Evolutionary conservation across 2,113 vertebrate genomes (phyloP).

Genomic region (Tringa solitaria): DNA sequence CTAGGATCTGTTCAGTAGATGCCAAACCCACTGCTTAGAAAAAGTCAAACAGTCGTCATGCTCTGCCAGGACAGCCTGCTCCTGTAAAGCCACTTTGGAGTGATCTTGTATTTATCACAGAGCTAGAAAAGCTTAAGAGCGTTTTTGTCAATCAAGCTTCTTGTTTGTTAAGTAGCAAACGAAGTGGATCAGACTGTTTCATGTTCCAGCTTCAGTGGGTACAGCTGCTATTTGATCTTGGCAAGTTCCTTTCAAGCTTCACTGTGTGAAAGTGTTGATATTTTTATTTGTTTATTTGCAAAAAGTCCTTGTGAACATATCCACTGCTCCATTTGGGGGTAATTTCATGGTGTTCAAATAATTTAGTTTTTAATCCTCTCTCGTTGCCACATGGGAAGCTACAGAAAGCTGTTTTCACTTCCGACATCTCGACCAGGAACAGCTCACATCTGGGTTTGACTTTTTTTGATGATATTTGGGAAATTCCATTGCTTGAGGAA

Average conservation of each 20-base stretch:
- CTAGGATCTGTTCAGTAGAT: neutral
- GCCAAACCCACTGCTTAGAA: neutral
- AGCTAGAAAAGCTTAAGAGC: neutral
- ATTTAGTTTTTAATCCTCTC: neutral
- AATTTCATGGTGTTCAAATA: neutral
- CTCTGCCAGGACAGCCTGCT: neutral
- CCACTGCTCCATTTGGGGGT: neutral
- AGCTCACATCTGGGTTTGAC: neutral
- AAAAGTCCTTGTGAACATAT: neutral
- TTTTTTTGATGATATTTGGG: neutral
- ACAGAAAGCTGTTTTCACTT: neutral
- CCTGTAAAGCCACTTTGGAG: neutral
- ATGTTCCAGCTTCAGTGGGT: neutral
- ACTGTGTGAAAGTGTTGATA: neutral
- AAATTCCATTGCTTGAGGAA: neutral
- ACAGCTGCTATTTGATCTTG: conserved; percentile 6
- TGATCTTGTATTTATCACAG: neutral
- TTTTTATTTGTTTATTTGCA: neutral
- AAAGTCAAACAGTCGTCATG: neutral
- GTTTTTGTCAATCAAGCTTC: neutral
- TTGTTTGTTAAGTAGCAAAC: neutral
- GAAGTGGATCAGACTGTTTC: neutral
- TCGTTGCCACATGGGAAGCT: neutral
- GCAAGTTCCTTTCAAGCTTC: neutral
- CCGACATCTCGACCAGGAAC: neutral